Evolutionary conservation across 1,140 invertebrate genomes (phyloP), one percentile per base, ranked within the genome.

Genomic region (Nomia melanderi): DNA sequence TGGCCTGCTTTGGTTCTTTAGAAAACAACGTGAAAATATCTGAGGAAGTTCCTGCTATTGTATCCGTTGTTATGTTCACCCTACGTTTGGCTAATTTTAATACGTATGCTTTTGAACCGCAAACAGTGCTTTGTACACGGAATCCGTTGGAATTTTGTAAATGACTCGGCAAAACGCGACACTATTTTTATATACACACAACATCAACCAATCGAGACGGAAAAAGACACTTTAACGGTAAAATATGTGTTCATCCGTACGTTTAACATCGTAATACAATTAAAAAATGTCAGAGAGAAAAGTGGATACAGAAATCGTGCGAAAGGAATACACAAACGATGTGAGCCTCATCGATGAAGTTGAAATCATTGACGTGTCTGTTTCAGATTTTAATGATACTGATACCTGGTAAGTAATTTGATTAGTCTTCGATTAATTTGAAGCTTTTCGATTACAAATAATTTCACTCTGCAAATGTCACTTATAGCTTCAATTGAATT

Each of bases 221-320:
- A 11, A 33, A 73, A 36, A 66, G 6, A 66, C 31, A 14, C 27
- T 72, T 74, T 74, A 71, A 84, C 71, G 23, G 62, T 79, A 56
- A 84, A 84, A 79, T 84, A 79, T 83, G 71, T 69, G 77, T 57
- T 56, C 66, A 47, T 57, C 14, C 57, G 29, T 47, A 69, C 14
- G 23, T 39, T 56, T 75, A 57, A 79, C 53, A 57, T 69, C 20
- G 29, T 79, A 79, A 83, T 67, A 14, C 20, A 20, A 50, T 39
- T 29, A 6, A 83, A 84, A 83, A 70, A 84, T 84, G 82, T 84
- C 81, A 77, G 64, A 71, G 59, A 56, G 23, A 20, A 69, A 56
- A 36, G 56, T 63, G 25, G 64, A 77, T 65, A 25, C 8, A 20
- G 27, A 63, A 56, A 59, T 66, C 53, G 59, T 54, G 39, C 12